These are phyloP conservation scores for Melanotaenia boesemani DNA, from an alignment of 2,797 vertebrate genomes.

Conservation along the genomic window DNA sequence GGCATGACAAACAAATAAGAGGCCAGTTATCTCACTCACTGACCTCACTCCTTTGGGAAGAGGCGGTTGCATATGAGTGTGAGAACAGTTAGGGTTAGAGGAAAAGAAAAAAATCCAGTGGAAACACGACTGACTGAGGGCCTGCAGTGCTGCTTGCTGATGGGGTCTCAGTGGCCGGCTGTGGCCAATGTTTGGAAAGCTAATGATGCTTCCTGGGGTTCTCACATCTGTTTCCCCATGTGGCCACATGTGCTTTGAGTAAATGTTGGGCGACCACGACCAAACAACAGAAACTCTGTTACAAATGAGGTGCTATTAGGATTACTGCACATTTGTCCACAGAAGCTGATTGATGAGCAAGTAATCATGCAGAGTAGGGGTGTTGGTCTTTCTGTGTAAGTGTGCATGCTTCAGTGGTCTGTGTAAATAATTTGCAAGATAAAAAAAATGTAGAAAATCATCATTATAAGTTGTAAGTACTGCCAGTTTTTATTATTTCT, in stretches of 20 bases:
- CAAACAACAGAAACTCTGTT: slow-evolving; percentile 56
- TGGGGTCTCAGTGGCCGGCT: slow-evolving; percentile 65
- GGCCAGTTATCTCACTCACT: slow-evolving; percentile 34
- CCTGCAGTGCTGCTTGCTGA: slow-evolving; percentile 36
- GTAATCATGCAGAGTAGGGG: slow-evolving; percentile 39
- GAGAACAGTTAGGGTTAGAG: slow-evolving; percentile 40
- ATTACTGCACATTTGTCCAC: slow-evolving; percentile 53
- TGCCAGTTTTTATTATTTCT: slow-evolving; percentile 6
- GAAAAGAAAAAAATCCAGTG: slow-evolving; percentile 38
- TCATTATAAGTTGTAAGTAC: neutral
- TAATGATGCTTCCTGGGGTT: slow-evolving; percentile 76
- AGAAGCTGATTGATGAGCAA: slow-evolving; percentile 57
- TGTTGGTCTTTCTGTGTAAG: neutral
- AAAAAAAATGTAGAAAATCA: neutral
- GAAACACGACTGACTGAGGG: slow-evolving; percentile 44
- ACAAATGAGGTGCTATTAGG: slow-evolving; percentile 70
- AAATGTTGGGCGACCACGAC: slow-evolving; percentile 54
- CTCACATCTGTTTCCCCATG: slow-evolving; percentile 73
- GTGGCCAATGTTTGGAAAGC: slow-evolving; percentile 65
- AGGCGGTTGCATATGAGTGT: slow-evolving; percentile 32
- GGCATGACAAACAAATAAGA: slow-evolving; percentile 54
- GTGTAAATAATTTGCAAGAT: neutral
- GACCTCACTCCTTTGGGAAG: slow-evolving; percentile 40
- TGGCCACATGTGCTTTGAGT: slow-evolving; percentile 75
- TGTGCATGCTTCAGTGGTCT: neutral